These are phyloP conservation scores for Hoplodrina ambigua DNA, from an alignment of 2,888 invertebrate species.

Conservation along the genomic window DNA sequence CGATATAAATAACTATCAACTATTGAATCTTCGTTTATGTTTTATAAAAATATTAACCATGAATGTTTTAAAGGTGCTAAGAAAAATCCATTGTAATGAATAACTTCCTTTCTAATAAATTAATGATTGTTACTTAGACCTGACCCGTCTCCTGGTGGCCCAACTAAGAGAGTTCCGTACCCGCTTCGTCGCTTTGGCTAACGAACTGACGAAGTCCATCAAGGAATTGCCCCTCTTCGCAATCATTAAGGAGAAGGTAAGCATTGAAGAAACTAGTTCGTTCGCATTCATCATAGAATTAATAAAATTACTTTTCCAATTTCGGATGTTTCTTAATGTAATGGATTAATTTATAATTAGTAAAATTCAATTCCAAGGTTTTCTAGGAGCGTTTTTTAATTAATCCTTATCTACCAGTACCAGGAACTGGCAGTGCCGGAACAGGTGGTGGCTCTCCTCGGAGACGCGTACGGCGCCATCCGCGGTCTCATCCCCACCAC, in stretches of 20 bases:
- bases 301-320: no score
- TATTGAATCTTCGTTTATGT: no score
- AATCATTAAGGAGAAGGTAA: constrained; percentile 83
- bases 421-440: constrained; percentile 90
- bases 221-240: constrained; percentile 82
- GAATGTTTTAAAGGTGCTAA: no score
- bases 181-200: constrained; percentile 73
- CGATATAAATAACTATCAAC: background rate
- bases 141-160: constrained; percentile 82
- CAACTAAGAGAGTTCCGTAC: constrained; percentile 84
- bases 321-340: no score
- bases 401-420: constrained; percentile 68
- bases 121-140: constrained; percentile 68
- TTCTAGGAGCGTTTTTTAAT: no score
- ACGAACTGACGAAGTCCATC: constrained; percentile 79
- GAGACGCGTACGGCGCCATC: constrained; percentile 89
- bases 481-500: constrained; percentile 91
- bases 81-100: no score
- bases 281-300: no score
- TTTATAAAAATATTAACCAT: background rate
- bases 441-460: constrained; percentile 87
- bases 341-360: no score
- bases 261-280: background rate
- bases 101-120: no score
- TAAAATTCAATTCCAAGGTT: background rate